A percentile compares a stretch with the other conserved stretches of the same genome.
Evolutionary conservation across 2,888 invertebrate genomes (phyloP).

Genomic region (Trichogramma dendrolimi): DNA sequence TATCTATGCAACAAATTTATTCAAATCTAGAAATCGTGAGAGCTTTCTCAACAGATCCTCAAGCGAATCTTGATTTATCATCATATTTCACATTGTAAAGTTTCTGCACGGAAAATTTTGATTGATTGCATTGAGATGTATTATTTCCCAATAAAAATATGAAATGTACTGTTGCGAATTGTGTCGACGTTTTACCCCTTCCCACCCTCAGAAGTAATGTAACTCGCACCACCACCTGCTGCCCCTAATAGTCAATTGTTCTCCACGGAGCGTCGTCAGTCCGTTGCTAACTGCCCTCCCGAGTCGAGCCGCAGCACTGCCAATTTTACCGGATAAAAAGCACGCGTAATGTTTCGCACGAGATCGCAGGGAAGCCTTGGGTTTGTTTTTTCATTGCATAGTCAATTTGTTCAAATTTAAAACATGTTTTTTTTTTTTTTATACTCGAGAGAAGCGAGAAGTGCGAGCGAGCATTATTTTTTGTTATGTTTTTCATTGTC

Average conservation of each 20-base stretch:
- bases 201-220: no score
- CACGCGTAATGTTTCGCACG: slow-evolving; percentile 39
- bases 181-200: no score
- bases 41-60: no score
- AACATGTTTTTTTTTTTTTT: background rate
- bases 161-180: no score
- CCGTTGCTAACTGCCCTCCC: background rate
- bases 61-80: no score
- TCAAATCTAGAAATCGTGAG: no score
- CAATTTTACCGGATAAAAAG: background rate
- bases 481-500: background rate
- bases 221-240: slow-evolving; percentile 24
- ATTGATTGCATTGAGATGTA: no score
- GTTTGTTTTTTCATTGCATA: slow-evolving; percentile 28
- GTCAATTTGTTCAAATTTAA: background rate
- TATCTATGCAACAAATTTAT: no score
- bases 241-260: slow-evolving; percentile 23
- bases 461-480: background rate
- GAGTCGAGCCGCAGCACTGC: background rate
- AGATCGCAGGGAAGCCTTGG: slow-evolving; percentile 43
- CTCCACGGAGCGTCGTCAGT: slow-evolving; percentile 14
- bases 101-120: no score
- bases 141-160: no score
- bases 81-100: no score
- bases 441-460: background rate